Evolutionary conservation across 2,797 vertebrate species (phyloP), one percentile per base, ranked within the genome.

Genomic region (Pseudomugil gertrudae): DNA sequence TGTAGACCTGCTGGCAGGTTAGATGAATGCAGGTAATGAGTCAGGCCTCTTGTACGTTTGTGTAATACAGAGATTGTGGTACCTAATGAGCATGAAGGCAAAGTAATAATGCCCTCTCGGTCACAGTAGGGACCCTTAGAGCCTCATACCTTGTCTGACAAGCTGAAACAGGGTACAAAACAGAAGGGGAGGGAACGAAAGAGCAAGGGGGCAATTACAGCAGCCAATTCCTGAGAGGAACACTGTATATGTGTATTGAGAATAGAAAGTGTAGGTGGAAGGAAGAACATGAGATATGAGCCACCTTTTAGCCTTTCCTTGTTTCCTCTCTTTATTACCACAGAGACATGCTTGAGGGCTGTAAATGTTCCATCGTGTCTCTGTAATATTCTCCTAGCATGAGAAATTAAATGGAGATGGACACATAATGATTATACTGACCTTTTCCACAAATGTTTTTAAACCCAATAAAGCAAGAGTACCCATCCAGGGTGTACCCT

Each of bases 331-430:
- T 81, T 27, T 43, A 83, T 90, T 61, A 23, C 88, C 89, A 89
- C 83, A 78, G 85, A 82, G 81, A 91, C 84, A 63, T 74, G 68
- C 80, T 80, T 63, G 56, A 72, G 76, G 74, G 72, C 58, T 78
- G 71, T 60, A 76, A 72, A 75, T 50, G 54, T 64, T 76, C 52
- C 19, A 56, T 48, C 59, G 60, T 4, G 19, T 70, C 40, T 81
- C 13, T 15, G 26, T 60, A 57, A n/a, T 38, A 38, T 9, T n/a
- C 58, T 64, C 70, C 43, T 32, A 54, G 13, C 9, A 33, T 1
- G 2, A 59, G 30, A 43, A 57, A 67, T 57, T 55, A 66, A 27
- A 24, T 2, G 11, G 21, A 57, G 21, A 50, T 27, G 32, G 35
- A 62, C 4, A 40, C 26, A 66, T 0, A 58, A 45, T 45, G 43